Percentiles rank a stretch among this genome's conserved stretches.
phyloP scores from a whole-genome alignment of 2,113 vertebrate genomes.

The Pao palembangensis region DNA sequence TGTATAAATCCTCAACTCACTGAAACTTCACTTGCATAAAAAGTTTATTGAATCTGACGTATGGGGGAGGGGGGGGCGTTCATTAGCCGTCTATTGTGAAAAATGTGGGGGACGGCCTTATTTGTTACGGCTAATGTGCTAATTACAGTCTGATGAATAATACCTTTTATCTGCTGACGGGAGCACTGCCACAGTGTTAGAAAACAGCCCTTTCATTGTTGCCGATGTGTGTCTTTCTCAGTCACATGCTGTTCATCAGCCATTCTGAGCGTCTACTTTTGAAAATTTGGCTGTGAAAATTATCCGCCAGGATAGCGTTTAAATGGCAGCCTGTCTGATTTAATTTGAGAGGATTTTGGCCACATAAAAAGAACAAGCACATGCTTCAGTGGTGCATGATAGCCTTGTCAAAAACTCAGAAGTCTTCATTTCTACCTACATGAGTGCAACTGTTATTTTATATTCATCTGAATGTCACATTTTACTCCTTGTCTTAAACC shows the following conservation, averaged over 20 bases:
- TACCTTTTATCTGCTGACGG: slow-evolving; percentile 37
- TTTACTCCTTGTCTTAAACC: no score
- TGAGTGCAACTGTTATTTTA: not conserved
- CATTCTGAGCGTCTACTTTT: slow-evolving; percentile 4
- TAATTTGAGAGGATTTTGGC: slow-evolving; percentile 10
- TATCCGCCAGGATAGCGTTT: slow-evolving; percentile 4
- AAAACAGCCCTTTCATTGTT: slow-evolving; percentile 15
- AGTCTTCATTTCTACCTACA: not conserved
- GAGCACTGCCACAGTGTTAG: slow-evolving; percentile 19
- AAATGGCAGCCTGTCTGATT: slow-evolving; percentile 9
- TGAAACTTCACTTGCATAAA: not conserved
- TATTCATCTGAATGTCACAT: not conserved
- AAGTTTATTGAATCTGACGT: slow-evolving; percentile 14
- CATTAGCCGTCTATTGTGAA: slow-evolving; percentile 27
- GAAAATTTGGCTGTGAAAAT: slow-evolving; percentile 11
- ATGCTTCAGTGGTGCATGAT: slow-evolving; percentile 1
- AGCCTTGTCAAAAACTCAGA: slow-evolving; percentile 1
- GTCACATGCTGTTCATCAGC: slow-evolving; percentile 10
- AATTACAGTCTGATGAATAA: slow-evolving; percentile 42
- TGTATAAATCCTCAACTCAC: no score
- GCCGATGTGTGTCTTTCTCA: slow-evolving; percentile 8
- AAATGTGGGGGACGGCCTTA: slow-evolving; percentile 35
- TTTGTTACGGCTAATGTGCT: slow-evolving; percentile 40
- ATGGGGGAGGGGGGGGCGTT: slow-evolving; percentile 1
- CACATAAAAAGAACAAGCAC: not conserved